Base-by-base conservation (phyloP, 2,888 invertebrate species). In the Tetropium fuscum region DNA sequence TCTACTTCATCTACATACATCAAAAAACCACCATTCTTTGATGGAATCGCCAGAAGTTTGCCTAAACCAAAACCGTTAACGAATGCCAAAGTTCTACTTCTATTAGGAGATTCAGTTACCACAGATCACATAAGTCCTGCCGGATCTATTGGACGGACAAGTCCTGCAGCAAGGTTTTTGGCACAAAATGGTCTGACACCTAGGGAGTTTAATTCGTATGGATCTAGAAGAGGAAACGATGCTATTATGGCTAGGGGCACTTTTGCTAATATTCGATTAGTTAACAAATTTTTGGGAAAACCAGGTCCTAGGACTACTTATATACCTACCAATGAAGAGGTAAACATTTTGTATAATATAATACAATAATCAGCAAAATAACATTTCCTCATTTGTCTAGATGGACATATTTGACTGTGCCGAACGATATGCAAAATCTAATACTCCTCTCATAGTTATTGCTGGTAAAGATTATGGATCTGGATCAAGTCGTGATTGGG, bases 91-190 rank as follows among this genome's bases (percentile, higher is more conserved):
- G 95, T 93, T 30, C 84, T 99, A 16, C 84, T 98, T 0, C 88
- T 92, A 74, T 85, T 99, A 61, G 96, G 96, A 0, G 98, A 99
- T 82, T 98, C 97, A 0, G 97, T 99, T 4, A 99, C 98, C 19
- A 98, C 98, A 0, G 98, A 99, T 84, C 98, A 98, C 82, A 99
- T 99, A 66, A 97, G 97, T 1, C 98, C 98, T 0, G 98, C 98
- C 13, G 98, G 98, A 2, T 95, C 97, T 57, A 99, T 99, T 74
- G 95, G 98, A 10, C 51, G 58, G 16, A 40, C 32, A 16, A 40
- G 45, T 53, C 63, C 66, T 34, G 64, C 66, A 7, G 95, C 94
- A 0, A 84, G 94, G 75, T 95, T 89, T 81, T 83, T 97, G 8
- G 87, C 90, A 0, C 82, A 83, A 56, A 85, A 86, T 71, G 92